phyloP scores from a whole-genome alignment of 2,113 vertebrate genomes.

The Megalops atlanticus region DNA sequence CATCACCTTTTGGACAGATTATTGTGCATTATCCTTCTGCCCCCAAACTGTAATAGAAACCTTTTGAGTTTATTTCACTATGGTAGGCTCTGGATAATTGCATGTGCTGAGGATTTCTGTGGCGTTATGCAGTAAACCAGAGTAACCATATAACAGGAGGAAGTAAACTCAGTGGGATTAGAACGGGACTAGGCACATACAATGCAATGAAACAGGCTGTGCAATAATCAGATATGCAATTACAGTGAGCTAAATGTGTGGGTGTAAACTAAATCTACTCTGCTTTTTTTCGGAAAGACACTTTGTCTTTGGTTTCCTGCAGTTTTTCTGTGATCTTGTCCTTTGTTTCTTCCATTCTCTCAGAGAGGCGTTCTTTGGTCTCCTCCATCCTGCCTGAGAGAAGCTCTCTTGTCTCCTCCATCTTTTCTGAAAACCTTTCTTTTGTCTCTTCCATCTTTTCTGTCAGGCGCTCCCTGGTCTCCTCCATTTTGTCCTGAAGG shows the following conservation, averaged over 20 bases:
- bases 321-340: constrained; percentile 75
- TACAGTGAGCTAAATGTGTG: neutral
- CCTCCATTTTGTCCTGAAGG: constrained; percentile 83
- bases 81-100: neutral
- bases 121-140: too few species aligned
- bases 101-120: neutral
- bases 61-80: neutral
- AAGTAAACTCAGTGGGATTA: neutral
- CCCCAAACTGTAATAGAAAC: neutral
- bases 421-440: constrained; percentile 72
- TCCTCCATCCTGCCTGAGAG: constrained; percentile 85
- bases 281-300: constrained; percentile 88
- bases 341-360: constrained; percentile 86
- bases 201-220: neutral
- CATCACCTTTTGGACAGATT: neutral
- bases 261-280: constrained; percentile 61
- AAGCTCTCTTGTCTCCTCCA: constrained; percentile 76
- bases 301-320: constrained; percentile 93
- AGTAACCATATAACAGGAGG: neutral
- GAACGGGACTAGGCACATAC: neutral
- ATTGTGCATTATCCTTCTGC: neutral
- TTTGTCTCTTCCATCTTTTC: constrained; percentile 79
- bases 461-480: constrained; percentile 73
- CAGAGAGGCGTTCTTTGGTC: constrained; percentile 75
- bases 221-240: neutral